Conservation (phyloP, 2,113 vertebrate genomes). For the Aramus guarauna region DNA sequence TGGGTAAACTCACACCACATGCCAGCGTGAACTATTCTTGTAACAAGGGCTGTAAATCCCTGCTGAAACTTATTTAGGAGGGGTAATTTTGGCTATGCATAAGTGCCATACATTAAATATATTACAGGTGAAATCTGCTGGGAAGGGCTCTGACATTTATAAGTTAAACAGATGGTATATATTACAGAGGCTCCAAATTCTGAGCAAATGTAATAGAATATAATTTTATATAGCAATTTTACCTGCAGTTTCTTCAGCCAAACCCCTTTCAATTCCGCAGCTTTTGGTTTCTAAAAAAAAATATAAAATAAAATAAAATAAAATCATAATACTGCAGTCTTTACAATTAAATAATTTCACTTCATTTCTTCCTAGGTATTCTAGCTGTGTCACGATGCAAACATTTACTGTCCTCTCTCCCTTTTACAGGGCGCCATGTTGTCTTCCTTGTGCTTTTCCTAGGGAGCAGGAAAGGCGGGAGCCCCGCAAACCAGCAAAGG, state of each 20-base stretch:
- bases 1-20: conserved; percentile 19
- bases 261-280: not conserved
- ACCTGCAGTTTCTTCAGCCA: not conserved
- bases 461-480: not conserved
- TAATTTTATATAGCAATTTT: not conserved
- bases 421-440: not conserved
- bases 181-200: not conserved
- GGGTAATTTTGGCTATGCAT: not conserved
- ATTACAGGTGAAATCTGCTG: conserved; percentile 2
- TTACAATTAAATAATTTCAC: not conserved
- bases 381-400: not conserved
- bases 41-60: conserved; percentile 38
- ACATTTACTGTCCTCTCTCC: not conserved
- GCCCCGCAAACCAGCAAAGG: no score
- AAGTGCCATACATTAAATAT: not conserved
- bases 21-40: not conserved
- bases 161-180: not conserved
- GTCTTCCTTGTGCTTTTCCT: fast-evolving
- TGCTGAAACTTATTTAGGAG: conserved; percentile 28
- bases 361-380: not conserved
- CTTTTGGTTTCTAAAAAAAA: not conserved
- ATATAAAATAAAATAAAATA: no score
- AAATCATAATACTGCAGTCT: no score
- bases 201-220: not conserved
- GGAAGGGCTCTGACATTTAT: not conserved